Evolutionary conservation across 2,113 vertebrate species (phyloP).

Genomic region (Labrus mixtus): DNA sequence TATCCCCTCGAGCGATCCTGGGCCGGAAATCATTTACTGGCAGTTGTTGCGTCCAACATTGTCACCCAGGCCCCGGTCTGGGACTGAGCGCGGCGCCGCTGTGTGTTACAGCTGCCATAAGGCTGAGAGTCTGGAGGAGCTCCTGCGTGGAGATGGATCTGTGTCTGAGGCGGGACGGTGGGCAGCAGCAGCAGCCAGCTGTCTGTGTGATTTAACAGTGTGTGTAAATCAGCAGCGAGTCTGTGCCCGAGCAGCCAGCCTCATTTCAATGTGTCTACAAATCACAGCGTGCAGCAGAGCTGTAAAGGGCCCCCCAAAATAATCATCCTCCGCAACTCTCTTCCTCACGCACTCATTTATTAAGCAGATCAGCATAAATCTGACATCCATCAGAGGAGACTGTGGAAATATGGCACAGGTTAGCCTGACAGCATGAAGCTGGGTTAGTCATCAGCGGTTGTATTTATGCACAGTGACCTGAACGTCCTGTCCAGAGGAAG

Average conservation of each 20-base stretch:
- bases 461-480: slow-evolving; percentile 14
- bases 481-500: neutral
- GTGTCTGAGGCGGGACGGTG: slow-evolving; percentile 59
- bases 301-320: slow-evolving; percentile 75
- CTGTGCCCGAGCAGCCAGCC: slow-evolving; percentile 72
- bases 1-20: slow-evolving; percentile 25
- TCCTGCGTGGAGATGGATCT: slow-evolving; percentile 67
- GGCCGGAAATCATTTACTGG: slow-evolving; percentile 56
- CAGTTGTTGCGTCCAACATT: slow-evolving; percentile 36
- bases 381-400: slow-evolving; percentile 66
- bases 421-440: slow-evolving; percentile 34
- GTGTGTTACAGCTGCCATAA: slow-evolving; percentile 59
- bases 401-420: slow-evolving; percentile 48
- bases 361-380: slow-evolving; percentile 71
- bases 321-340: slow-evolving; percentile 74
- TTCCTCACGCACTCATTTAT: slow-evolving; percentile 77
- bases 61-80: slow-evolving; percentile 43
- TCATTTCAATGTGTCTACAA: slow-evolving; percentile 83
- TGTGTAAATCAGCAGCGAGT: slow-evolving; percentile 78
- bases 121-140: slow-evolving; percentile 62
- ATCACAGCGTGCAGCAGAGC: slow-evolving; percentile 71
- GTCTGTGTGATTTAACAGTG: slow-evolving; percentile 81
- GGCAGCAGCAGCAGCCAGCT: slow-evolving; percentile 67
- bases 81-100: slow-evolving; percentile 10
- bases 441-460: slow-evolving; percentile 29